Evolutionary conservation across 2,888 invertebrate species (phyloP), one percentile per base, ranked within the genome.

Genomic region (Ceriagrion tenellum): DNA sequence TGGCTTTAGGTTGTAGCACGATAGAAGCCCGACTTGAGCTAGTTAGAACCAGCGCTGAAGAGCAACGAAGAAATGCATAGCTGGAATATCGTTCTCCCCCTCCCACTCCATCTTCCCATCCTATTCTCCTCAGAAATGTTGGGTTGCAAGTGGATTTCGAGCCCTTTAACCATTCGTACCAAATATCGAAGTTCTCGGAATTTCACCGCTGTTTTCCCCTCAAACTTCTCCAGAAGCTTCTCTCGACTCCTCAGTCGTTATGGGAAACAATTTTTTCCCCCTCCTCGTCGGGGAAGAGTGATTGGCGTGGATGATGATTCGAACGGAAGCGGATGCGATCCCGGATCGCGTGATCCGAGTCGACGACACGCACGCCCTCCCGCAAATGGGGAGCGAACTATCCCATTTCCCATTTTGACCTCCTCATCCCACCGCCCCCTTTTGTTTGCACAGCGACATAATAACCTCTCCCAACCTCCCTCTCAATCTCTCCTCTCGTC

Each of bases 261-360:
- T 93, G 93, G 69, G 93, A 93, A 69, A 93, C 74, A 69, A 93
- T 93, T 93, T 74, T 91, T 93, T 93, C 2, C n/a, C 16, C 16
- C 20, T 59, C 20, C 59, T 59, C 93, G 69, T 93, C 93, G 93
- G 93, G n/a, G 69, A 74, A 69, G 93, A 93, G 69, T 93, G 93
- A 93, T 93, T 93, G 93, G 93, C 63, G 93, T 47, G 69, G 93
- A 93, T 93, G 93, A 93, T 93, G 93, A 93, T 93, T 93, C 93
- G 93, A 93, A 93, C 69, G 93, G 93, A 93, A 93, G 74, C 93
- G 93, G 93, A 93, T 93, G 93, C 55, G 69, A 91, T 91, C n/a
- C n/a, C 63, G 30, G 63, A 63, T 93, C 93, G 93, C 93, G 93
- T 93, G 93, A 93, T 93, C 69, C 93, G 18, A 63, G 30, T 35